Evolutionary conservation across 2,797 vertebrate genomes (phyloP).

Genomic region (Sarcophilus harrisii): DNA sequence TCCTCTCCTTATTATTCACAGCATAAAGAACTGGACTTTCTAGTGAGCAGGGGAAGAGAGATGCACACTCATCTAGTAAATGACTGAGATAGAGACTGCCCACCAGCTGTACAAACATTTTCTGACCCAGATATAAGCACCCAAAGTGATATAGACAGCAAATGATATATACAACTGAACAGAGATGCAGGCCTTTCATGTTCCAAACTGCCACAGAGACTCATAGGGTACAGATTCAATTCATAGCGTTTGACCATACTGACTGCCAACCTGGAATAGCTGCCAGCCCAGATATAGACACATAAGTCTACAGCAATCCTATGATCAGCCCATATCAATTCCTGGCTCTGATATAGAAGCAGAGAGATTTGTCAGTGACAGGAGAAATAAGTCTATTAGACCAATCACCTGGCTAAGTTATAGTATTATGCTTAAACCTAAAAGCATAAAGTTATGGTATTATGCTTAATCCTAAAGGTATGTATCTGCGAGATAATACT

Average conservation of each 20-base stretch:
- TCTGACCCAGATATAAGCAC: background rate
- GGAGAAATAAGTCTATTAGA: background rate
- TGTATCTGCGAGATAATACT: too few species aligned
- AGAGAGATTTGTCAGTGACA: background rate
- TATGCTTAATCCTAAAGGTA: too few species aligned
- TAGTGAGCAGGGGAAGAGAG: too few species aligned
- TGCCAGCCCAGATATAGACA: background rate
- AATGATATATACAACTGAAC: background rate
- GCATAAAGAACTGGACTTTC: too few species aligned
- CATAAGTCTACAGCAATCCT: background rate
- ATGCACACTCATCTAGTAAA: too few species aligned
- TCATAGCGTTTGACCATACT: too few species aligned
- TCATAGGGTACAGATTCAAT: background rate
- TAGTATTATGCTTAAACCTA: background rate
- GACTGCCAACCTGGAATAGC: too few species aligned
- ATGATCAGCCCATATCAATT: background rate
- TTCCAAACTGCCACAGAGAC: background rate
- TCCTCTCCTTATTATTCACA: too few species aligned
- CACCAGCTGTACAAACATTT: background rate
- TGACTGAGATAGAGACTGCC: background rate
- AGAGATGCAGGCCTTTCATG: background rate
- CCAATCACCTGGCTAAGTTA: background rate
- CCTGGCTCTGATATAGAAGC: background rate
- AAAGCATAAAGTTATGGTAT: too few species aligned
- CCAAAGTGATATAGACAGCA: background rate